Conservation (phyloP, 2,797 vertebrate genomes). For the Cossypha polioptera region DNA sequence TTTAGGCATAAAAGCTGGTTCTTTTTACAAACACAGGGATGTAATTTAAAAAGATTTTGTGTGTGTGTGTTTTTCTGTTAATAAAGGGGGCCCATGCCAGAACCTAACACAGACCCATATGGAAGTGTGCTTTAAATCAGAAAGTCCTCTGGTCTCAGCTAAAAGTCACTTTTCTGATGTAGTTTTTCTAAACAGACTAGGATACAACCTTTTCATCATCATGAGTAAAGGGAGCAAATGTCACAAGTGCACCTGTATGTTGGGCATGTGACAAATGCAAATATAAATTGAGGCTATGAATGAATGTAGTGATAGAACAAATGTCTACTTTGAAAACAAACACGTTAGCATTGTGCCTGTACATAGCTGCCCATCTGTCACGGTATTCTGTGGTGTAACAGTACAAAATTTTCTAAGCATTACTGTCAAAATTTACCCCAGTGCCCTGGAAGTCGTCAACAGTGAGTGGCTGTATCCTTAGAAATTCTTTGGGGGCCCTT, state of each 20-base stretch:
- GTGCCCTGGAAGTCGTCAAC: not conserved
- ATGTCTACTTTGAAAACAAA: not conserved
- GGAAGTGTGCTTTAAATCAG: not conserved
- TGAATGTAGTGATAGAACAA: not conserved
- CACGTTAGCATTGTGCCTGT: not conserved
- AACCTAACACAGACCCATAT: not conserved
- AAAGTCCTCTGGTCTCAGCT: not conserved
- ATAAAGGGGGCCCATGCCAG: not conserved
- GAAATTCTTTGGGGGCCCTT: not conserved
- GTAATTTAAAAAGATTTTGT: not conserved
- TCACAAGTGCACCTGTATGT: not conserved
- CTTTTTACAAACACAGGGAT: not conserved
- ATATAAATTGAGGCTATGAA: not conserved
- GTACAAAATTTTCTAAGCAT: not conserved
- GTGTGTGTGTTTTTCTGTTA: not conserved
- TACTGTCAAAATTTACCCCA: not conserved
- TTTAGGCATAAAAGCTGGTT: not conserved
- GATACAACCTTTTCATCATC: not conserved
- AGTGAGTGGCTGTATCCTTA: not conserved
- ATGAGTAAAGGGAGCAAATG: not conserved
- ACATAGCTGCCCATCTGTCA: not conserved
- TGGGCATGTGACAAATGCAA: not conserved
- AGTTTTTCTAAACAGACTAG: not conserved
- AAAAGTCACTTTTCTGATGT: not conserved
- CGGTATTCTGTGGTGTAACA: not conserved